Percentiles rank a stretch among this genome's conserved stretches.
Conservation (phyloP, 2,888 invertebrate genomes). For the Megaustenia siamemsis region DNA sequence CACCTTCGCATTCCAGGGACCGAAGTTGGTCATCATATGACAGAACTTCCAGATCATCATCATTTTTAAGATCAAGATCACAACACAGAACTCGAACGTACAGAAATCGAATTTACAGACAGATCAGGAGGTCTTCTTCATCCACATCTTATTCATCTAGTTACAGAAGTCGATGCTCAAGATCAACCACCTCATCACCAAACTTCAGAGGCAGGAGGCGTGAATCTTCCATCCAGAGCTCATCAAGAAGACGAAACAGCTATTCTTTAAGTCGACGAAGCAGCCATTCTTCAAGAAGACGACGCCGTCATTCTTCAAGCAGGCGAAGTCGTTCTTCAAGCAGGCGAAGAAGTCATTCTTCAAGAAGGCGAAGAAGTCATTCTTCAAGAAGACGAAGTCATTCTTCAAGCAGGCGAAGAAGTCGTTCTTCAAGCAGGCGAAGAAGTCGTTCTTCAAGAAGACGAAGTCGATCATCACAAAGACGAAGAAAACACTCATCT, state of each 20-base stretch:
- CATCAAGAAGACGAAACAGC: too few species aligned
- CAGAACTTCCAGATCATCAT: neutral
- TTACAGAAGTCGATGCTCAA: neutral
- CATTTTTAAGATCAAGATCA: neutral
- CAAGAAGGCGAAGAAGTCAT: too few species aligned
- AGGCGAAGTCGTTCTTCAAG: too few species aligned
- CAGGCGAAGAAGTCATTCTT: too few species aligned
- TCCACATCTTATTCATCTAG: neutral
- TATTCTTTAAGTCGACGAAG: too few species aligned
- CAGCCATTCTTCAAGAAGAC: too few species aligned
- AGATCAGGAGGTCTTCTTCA: neutral
- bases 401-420: neutral
- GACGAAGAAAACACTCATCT: neutral
- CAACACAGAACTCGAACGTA: neutral
- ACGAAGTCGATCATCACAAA: neutral
- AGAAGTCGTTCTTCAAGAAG: neutral
- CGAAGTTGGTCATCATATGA: slow-evolving; percentile 14
- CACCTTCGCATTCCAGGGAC: slow-evolving; percentile 8
- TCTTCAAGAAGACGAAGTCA: neutral
- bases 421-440: neutral
- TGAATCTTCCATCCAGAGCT: neutral
- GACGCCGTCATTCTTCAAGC: too few species aligned
- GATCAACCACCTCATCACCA: neutral
- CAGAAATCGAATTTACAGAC: neutral
- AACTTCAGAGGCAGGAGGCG: neutral